phyloP scores from a whole-genome alignment of 2,888 invertebrate species.

The Meloe dianella region DNA sequence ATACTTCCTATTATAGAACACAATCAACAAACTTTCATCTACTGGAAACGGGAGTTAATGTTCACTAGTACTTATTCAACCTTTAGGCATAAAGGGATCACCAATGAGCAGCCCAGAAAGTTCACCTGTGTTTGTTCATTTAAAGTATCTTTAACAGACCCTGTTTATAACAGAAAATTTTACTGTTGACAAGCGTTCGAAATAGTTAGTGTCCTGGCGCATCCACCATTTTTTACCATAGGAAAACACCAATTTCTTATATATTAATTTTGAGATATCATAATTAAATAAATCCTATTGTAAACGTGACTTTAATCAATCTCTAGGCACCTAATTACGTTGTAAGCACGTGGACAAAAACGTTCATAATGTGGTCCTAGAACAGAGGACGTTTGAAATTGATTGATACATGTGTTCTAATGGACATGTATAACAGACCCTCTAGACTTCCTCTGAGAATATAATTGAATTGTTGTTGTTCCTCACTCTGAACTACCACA shows the following conservation, averaged over 20 bases:
- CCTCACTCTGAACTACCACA: neutral
- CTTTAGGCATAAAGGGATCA: no score
- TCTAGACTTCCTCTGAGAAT: neutral
- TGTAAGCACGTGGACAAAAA: neutral
- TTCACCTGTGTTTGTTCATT: no score
- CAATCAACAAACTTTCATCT: no score
- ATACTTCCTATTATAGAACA: no score
- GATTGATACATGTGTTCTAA: slow-evolving; percentile 6
- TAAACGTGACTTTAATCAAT: neutral
- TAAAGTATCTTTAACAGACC: no score
- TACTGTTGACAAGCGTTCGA: no score
- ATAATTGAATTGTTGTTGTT: neutral
- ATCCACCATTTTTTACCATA: neutral
- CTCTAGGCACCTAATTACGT: neutral
- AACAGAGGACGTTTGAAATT: neutral
- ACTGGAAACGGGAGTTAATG: no score
- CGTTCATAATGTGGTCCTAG: neutral
- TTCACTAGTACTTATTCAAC: no score
- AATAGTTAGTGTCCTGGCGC: no score
- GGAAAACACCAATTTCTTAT: no score
- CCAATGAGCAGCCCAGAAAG: no score
- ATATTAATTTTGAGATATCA: neutral
- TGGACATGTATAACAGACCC: neutral
- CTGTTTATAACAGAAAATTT: no score
- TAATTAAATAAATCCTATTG: neutral